Percentiles rank a stretch among this genome's conserved stretches.
Conservation (phyloP, 1,140 invertebrate species). For the Drosophila lacteicornis region DNA sequence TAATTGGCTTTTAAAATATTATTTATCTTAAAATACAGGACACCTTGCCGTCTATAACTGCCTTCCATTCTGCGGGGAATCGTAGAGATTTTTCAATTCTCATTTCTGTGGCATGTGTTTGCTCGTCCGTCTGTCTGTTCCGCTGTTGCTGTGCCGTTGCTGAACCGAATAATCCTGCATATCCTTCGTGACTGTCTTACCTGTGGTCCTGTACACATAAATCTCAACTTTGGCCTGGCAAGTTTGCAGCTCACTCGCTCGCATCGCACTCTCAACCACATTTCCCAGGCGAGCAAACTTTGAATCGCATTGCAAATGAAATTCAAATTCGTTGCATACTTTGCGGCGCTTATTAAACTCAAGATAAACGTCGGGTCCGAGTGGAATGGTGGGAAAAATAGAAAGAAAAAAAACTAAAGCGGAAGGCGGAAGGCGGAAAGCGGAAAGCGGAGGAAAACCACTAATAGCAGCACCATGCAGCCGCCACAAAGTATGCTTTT, state of each 20-base stretch:
- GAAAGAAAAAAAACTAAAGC: neutral
- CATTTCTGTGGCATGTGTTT: constrained; percentile 33
- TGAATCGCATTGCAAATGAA: constrained; percentile 34
- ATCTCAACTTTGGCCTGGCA: constrained; percentile 20
- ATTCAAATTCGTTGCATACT: constrained; percentile 54
- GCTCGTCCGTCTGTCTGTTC: neutral
- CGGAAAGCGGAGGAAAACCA: constrained; percentile 10
- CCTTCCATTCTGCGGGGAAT: neutral
- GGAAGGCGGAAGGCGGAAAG: too few species aligned
- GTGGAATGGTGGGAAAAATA: neutral
- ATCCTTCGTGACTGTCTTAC: constrained; percentile 31
- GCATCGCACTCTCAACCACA: constrained; percentile 5
- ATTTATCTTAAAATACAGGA: neutral
- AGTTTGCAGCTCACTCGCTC: neutral
- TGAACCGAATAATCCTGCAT: constrained; percentile 9
- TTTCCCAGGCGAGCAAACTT: constrained; percentile 14
- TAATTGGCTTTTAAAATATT: too few species aligned
- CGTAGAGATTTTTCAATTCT: constrained; percentile 17
- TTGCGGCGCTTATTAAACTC: constrained; percentile 36
- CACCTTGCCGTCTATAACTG: neutral
- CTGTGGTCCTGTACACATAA: constrained; percentile 29
- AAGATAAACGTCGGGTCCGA: constrained; percentile 23
- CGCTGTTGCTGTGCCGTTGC: neutral
- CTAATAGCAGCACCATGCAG: constrained; percentile 46
- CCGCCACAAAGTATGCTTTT: constrained; percentile 54